Conservation (phyloP, 1,140 invertebrate species). For the Sarcophaga bullata region DNA sequence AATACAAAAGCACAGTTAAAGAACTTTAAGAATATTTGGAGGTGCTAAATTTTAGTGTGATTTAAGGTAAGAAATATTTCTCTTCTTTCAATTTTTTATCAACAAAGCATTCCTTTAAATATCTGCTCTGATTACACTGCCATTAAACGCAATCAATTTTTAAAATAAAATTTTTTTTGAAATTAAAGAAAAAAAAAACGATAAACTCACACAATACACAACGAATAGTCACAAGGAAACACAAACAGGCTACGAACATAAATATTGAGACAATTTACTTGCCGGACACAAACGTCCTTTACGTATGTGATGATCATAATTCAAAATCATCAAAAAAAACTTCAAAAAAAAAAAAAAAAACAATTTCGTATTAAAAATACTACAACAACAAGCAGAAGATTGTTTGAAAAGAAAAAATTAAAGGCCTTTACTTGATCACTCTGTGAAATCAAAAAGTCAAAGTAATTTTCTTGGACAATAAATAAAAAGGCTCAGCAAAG, state of each 20-base stretch:
- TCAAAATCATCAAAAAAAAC: not conserved
- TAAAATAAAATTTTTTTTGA: not conserved
- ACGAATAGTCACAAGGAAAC: not conserved
- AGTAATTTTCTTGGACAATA: constrained; percentile 22
- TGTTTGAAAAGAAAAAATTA: not conserved
- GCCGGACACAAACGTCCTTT: constrained; percentile 39
- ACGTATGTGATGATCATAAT: constrained; percentile 40
- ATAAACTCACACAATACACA: not conserved
- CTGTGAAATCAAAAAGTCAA: not conserved
- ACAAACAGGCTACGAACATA: not conserved
- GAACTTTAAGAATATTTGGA: no score
- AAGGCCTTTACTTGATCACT: not conserved
- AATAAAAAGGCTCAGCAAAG: not conserved
- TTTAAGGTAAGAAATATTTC: no score
- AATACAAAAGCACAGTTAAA: no score
- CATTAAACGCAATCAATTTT: constrained; percentile 3
- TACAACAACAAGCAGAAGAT: constrained; percentile 14
- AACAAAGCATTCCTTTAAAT: no score
- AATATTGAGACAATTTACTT: constrained; percentile 20
- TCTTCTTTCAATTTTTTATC: no score
- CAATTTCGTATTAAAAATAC: not conserved
- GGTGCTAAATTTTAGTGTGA: no score
- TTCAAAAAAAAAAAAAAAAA: not conserved
- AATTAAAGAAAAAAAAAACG: not conserved
- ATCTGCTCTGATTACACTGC: no score